Base-by-base conservation (phyloP, 2,888 invertebrate genomes). In the Pyrrhosoma nymphula region DNA sequence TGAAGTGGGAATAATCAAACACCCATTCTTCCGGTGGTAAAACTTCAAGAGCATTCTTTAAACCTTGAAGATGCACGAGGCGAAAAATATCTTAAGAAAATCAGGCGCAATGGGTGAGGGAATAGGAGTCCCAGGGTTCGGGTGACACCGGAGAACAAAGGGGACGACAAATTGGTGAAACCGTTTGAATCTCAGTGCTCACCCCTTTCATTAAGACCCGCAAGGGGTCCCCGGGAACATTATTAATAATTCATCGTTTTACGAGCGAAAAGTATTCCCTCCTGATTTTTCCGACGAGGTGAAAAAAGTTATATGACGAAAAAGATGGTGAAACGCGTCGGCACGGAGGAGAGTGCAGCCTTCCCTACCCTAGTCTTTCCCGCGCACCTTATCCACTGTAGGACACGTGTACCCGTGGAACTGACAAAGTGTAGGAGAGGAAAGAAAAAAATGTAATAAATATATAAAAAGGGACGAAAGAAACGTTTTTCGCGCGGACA, bases 181-280 rank as follows among this genome's bases (percentile, higher is more conserved):
- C 69, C 69, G n/a, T 69, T 69, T 69, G 69, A 69, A 69, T 69
- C 69, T 69, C 69, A 10, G 69, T n/a, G 0, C 69, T n/a, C n/a
- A 69, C 14, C 30, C 18, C n/a, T 82, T 82, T 30, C 82, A 35
- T 82, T 82, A 82, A 82, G 82, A 35, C 35, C 82, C 35, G 18
- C 82, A 23, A 26, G 35, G 35, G 35, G 35, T 35, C 16, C 35
- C 82, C 35, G 82, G 82, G 82, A 82, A 18, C 82, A 82, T 35
- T 82, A 82, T 82, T 82, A 82, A 82, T 82, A 82, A 82, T 82
- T 82, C 82, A 82, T 82, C 82, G 82, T 26, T 82, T 35, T 16
- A 60, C 35, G 30, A 35, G 35, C 35, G 82, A 35, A 69, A 82
- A 82, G 82, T 82, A 35, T 82, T 82, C 82, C 82, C 82, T 82